phyloP scores from a whole-genome alignment of 1,140 invertebrate species.

The Brachionus manjavacas region DNA sequence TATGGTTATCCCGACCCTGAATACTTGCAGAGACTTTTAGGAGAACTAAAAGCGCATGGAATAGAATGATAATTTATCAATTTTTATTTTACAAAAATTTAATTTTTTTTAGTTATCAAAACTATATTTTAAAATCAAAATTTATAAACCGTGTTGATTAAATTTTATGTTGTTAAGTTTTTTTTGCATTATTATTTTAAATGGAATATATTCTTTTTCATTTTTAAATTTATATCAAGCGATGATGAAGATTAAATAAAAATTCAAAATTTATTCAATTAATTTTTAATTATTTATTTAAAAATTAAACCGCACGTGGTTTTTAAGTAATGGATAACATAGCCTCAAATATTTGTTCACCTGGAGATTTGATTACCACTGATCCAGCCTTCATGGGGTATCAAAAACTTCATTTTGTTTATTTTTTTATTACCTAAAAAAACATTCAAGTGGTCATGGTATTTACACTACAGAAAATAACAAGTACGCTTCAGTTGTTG shows the following conservation, averaged over 20 bases:
- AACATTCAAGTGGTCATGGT: conserved; percentile 73
- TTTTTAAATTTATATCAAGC: neutral
- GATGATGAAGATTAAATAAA: neutral
- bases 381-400: conserved; percentile 41
- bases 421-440: neutral
- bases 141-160: neutral
- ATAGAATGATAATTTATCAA: neutral
- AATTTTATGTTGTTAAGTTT: neutral
- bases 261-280: neutral
- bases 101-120: neutral
- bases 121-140: neutral
- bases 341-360: conserved; percentile 12
- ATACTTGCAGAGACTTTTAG: conserved; percentile 61
- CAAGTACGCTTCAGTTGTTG: conserved; percentile 83
- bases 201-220: neutral
- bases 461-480: conserved; percentile 67
- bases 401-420: too few species aligned
- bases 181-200: neutral
- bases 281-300: neutral
- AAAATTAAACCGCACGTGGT: neutral
- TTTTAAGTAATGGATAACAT: conserved; percentile 7
- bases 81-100: neutral
- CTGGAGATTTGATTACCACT: conserved; percentile 36
- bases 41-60: neutral
- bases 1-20: conserved; percentile 68